phyloP scores from a whole-genome alignment of 2,797 vertebrate species.

The Enteromius trimaculatus region DNA sequence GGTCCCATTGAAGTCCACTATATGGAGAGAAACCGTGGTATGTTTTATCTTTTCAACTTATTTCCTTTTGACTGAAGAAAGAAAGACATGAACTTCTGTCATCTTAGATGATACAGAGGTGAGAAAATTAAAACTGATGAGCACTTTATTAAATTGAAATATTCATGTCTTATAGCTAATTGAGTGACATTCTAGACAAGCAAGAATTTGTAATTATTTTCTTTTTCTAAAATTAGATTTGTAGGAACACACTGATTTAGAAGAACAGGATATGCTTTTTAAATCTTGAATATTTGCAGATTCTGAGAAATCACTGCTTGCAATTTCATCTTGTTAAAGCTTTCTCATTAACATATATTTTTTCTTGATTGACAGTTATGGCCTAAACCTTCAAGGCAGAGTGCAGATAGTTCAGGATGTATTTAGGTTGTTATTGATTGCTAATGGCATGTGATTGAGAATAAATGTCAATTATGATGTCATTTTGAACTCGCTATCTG shows the following conservation, averaged over 20 bases:
- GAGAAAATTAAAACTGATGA: neutral
- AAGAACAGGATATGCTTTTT: neutral
- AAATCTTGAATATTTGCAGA: neutral
- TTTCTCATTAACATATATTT: neutral
- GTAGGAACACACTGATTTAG: neutral
- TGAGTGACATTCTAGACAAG: neutral
- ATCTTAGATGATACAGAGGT: neutral
- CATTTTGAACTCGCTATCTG: slow-evolving; percentile 41
- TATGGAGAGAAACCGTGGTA: too few species aligned
- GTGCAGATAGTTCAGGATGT: slow-evolving; percentile 28
- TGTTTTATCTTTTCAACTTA: neutral
- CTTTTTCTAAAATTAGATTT: neutral
- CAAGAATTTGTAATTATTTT: too few species aligned
- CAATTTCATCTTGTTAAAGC: slow-evolving; percentile 1
- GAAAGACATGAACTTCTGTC: neutral
- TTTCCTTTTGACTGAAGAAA: neutral
- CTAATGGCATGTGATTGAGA: slow-evolving; percentile 48
- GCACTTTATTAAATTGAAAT: neutral
- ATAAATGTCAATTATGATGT: slow-evolving; percentile 52
- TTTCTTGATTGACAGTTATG: slow-evolving; percentile 3
- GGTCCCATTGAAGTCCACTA: too few species aligned
- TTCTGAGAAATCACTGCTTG: neutral
- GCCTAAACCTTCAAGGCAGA: neutral
- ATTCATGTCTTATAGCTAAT: neutral
- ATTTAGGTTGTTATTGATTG: slow-evolving; percentile 49